A percentile compares a stretch with the other conserved stretches of the same genome.
phyloP scores from a whole-genome alignment of 2,888 invertebrate species.

The Cerceris rybyensis region DNA sequence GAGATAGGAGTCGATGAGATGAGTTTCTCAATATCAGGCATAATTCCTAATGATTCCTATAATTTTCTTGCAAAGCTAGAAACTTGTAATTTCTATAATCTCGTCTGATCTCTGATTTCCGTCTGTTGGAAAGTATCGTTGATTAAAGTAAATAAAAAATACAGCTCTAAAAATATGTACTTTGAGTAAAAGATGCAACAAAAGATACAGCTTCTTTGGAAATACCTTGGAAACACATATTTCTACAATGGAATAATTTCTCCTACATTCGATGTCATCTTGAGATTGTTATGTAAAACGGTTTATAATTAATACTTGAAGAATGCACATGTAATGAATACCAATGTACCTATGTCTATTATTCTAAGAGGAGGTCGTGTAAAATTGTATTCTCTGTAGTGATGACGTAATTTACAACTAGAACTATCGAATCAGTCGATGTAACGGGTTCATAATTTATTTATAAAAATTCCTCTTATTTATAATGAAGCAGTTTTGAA shows the following conservation, averaged over 20 bases:
- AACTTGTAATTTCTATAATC: not conserved
- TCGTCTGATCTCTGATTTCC: not conserved
- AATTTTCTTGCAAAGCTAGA: not conserved
- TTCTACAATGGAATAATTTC: conserved; percentile 11
- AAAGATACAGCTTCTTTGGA: not conserved
- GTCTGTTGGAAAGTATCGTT: not conserved
- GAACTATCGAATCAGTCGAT: too few relatives aligned
- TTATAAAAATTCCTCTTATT: too few relatives aligned
- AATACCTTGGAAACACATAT: conserved; percentile 6
- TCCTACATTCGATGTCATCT: conserved; percentile 14
- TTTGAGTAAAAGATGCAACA: not conserved
- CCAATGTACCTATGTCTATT: not conserved
- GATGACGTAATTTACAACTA: too few relatives aligned
- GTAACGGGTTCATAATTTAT: too few relatives aligned
- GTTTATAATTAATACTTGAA: conserved; percentile 6
- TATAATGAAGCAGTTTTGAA: too few relatives aligned
- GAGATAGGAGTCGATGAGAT: not conserved
- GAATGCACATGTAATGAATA: not conserved
- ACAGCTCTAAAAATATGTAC: not conserved
- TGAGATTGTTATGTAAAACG: conserved; percentile 31
- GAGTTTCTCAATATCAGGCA: not conserved
- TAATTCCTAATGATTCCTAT: not conserved
- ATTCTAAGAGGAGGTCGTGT: too few relatives aligned
- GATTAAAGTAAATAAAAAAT: not conserved
- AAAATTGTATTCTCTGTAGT: too few relatives aligned